Conservation (phyloP, 2,888 invertebrate genomes). For the Thymelicus acteon region DNA sequence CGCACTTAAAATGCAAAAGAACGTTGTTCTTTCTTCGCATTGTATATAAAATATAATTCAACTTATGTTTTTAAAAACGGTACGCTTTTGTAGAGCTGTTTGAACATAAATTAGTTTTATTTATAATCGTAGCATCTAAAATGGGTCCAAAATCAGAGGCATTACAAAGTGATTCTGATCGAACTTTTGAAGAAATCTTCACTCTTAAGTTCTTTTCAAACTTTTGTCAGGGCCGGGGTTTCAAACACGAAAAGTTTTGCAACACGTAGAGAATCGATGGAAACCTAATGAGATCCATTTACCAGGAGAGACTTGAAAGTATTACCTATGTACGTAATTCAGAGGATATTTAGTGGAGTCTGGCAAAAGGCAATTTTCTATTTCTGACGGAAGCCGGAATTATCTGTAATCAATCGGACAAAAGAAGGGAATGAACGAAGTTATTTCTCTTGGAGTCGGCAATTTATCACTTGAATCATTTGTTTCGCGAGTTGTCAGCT, state of each 20-base stretch:
- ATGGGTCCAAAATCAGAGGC: slow-evolving; percentile 6
- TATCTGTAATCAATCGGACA: slow-evolving; percentile 79
- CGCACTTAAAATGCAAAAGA: slow-evolving; percentile 23
- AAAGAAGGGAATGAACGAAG: slow-evolving; percentile 63
- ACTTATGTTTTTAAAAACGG: slow-evolving; percentile 2
- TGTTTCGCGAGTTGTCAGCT: slow-evolving; percentile 54
- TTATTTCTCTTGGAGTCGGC: slow-evolving; percentile 60
- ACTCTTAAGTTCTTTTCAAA: slow-evolving; percentile 23
- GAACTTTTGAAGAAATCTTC: slow-evolving; percentile 19
- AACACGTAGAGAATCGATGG: slow-evolving; percentile 33
- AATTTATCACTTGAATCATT: slow-evolving; percentile 73
- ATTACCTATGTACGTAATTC: slow-evolving; percentile 30
- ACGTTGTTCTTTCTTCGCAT: slow-evolving; percentile 21
- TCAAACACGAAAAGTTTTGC: slow-evolving; percentile 33
- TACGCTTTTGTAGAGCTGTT: background rate
- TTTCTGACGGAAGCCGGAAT: slow-evolving; percentile 65
- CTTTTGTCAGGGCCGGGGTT: slow-evolving; percentile 24
- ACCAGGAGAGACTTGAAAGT: slow-evolving; percentile 33
- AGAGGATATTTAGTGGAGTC: slow-evolving; percentile 40
- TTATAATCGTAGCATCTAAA: slow-evolving; percentile 6
- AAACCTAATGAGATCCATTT: slow-evolving; percentile 38
- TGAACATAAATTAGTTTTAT: background rate
- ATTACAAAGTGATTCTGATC: slow-evolving; percentile 3
- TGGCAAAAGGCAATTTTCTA: slow-evolving; percentile 63
- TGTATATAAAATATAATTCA: background rate